Evolutionary conservation across 1,140 invertebrate genomes (phyloP).

Genomic region (Temnothorax longispinosus): DNA sequence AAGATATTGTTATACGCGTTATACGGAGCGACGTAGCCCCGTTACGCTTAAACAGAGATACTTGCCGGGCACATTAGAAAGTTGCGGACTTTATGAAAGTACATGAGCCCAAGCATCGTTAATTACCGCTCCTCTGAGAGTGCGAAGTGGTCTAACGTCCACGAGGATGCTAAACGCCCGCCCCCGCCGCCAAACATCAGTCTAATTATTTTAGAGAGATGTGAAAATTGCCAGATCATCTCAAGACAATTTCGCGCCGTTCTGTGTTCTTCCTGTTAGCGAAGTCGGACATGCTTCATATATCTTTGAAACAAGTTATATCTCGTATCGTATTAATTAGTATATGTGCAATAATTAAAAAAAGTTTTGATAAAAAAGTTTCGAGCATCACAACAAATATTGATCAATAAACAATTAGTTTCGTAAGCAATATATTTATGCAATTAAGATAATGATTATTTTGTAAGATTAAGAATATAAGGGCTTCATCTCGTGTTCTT

Average conservation of each 20-base stretch:
- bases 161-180: slow-evolving; percentile 37
- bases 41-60: slow-evolving; percentile 52
- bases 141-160: slow-evolving; percentile 21
- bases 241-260: neutral
- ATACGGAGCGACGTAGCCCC: neutral
- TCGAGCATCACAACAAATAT: neutral
- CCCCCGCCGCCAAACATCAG: neutral
- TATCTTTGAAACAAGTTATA: neutral
- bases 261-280: neutral
- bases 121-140: slow-evolving; percentile 45
- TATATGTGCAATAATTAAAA: neutral
- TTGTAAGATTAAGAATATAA: neutral
- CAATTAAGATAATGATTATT: neutral
- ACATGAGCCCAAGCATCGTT: slow-evolving; percentile 37
- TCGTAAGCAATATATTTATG: neutral
- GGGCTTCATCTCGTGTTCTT: neutral
- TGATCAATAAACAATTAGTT: neutral
- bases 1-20: slow-evolving; percentile 19
- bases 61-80: slow-evolving; percentile 43
- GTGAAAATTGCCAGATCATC: slow-evolving; percentile 31
- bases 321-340: neutral
- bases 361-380: neutral
- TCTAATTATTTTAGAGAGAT: slow-evolving; percentile 37
- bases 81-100: slow-evolving; percentile 50
- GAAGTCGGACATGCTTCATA: neutral